Base-by-base conservation (phyloP, 2,797 vertebrate species). In the Gastrophryne carolinensis region DNA sequence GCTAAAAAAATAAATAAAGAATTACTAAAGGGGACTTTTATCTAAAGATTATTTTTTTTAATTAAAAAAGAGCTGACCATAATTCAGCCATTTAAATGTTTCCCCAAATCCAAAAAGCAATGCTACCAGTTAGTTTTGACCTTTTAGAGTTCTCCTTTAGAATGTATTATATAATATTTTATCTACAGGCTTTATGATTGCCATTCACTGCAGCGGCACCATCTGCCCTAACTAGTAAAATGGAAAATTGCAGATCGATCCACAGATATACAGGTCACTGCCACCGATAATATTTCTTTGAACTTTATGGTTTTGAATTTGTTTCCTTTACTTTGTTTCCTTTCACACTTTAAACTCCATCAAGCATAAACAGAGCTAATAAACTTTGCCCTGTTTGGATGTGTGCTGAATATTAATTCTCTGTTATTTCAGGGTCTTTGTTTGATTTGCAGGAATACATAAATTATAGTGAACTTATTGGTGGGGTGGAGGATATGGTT, bases 211-310 rank as follows among this genome's bases (percentile, higher is more conserved):
- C 10, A 41, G 53, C 37, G 32, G 41, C 65, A 29, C 2, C 27
- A 7, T 39, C 9, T 68, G 37, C 29, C 34, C 53, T 19, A 72
- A 72, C 44, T 30, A 72, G 32, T 50, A 72, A 53, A 37, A 53
- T 27, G 35, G 70, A 72, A 63, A 63, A 64, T 56, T 63, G 27
- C 27, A 64, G 26, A 73, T 63, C 30, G 60, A 73, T 64, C 26
- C 24, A 30, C 17, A 56, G 60, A 64, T 64, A n/a, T 64, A 64
- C 60, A 44, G 34, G 49, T 44, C 47, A 64, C 50, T 26, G 57
- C 70, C 29, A 21, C 7, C 19, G 29, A 27, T 64, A 62, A 63
- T 52, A 54, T 24, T 37, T 54, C 15, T 44, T 64, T 23, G 69
- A 61, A 35, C 32, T 61, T 69, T 37, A 29, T 4, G 32, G 7